phyloP scores from a whole-genome alignment of 2,888 invertebrate species.

The Agapetus fuscipes region DNA sequence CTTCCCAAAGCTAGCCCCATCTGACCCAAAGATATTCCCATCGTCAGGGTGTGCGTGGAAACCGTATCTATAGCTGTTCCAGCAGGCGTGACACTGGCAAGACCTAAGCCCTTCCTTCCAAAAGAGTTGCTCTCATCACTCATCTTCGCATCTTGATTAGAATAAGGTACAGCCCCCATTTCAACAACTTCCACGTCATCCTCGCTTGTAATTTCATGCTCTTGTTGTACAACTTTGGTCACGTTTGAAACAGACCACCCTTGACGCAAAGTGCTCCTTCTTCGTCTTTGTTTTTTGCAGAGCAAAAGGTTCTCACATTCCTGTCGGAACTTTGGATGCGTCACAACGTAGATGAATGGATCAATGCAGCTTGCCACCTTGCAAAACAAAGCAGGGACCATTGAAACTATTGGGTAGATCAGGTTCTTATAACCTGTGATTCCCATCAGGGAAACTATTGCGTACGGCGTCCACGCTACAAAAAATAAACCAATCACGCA shows the following conservation, averaged over 20 bases:
- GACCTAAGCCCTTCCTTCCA: slow-evolving; percentile 11
- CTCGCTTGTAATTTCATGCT: slow-evolving; percentile 29
- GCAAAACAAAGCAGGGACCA: slow-evolving; percentile 71
- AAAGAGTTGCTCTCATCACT: slow-evolving; percentile 24
- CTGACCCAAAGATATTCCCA: slow-evolving; percentile 33
- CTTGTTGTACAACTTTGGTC: slow-evolving; percentile 9
- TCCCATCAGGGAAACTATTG: slow-evolving; percentile 64
- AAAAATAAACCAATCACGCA: slow-evolving; percentile 66
- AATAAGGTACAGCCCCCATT: slow-evolving; percentile 38
- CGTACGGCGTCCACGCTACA: slow-evolving; percentile 75
- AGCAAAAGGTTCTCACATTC: slow-evolving; percentile 45
- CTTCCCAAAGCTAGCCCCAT: slow-evolving; percentile 25
- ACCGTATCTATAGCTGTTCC: slow-evolving; percentile 31
- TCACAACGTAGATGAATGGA: slow-evolving; percentile 70
- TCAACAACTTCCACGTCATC: slow-evolving; percentile 46
- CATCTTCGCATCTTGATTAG: slow-evolving; percentile 26
- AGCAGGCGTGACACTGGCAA: slow-evolving; percentile 25
- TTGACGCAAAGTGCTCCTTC: slow-evolving; percentile 32
- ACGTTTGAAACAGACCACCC: slow-evolving; percentile 29
- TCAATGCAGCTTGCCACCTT: slow-evolving; percentile 75
- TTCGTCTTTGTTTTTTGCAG: slow-evolving; percentile 34
- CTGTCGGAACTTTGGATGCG: slow-evolving; percentile 64
- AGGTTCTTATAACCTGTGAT: slow-evolving; percentile 53
- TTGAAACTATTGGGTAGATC: slow-evolving; percentile 59
- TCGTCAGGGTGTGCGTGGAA: slow-evolving; percentile 28